Conservation (phyloP, 1,140 invertebrate genomes). For the Glossosoma conforme region DNA sequence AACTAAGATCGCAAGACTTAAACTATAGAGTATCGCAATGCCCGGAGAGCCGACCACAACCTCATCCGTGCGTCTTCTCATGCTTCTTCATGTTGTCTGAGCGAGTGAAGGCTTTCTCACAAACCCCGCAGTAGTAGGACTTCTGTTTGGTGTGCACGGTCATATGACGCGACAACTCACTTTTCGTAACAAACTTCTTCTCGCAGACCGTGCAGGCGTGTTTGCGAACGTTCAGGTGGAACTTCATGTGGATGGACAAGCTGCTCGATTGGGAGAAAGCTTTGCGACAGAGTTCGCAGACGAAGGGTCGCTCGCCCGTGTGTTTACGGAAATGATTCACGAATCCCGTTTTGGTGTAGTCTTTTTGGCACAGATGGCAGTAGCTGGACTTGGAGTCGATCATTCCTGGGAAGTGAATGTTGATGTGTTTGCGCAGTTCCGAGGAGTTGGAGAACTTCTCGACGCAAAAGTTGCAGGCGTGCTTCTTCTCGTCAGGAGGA, state of each 20-base stretch:
- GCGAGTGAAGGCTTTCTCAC: slow-evolving; percentile 51
- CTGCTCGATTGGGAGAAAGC: slow-evolving; percentile 57
- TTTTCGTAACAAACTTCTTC: slow-evolving; percentile 58
- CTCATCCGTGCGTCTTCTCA: slow-evolving; percentile 50
- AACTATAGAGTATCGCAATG: not conserved
- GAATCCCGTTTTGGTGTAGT: slow-evolving; percentile 50
- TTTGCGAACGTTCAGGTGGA: slow-evolving; percentile 56
- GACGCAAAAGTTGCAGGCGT: slow-evolving; percentile 48
- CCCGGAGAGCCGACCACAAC: not conserved
- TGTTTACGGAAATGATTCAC: slow-evolving; percentile 79
- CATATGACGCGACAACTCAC: slow-evolving; percentile 55
- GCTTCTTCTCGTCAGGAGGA: slow-evolving; percentile 41
- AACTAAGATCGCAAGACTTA: not conserved
- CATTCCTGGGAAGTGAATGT: slow-evolving; percentile 50
- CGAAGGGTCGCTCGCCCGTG: slow-evolving; percentile 75
- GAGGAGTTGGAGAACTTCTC: slow-evolving; percentile 49
- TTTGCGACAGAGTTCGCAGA: slow-evolving; percentile 57
- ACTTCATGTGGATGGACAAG: slow-evolving; percentile 59
- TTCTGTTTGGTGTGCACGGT: slow-evolving; percentile 57
- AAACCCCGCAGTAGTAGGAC: slow-evolving; percentile 55
- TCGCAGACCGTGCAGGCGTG: slow-evolving; percentile 53
- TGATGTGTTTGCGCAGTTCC: slow-evolving; percentile 49
- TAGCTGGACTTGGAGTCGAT: slow-evolving; percentile 50
- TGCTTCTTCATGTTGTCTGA: slow-evolving; percentile 53
- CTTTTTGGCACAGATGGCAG: slow-evolving; percentile 50